These are phyloP conservation scores for Sebastes iracundus DNA, from an alignment of 2,797 vertebrate genomes.

Conservation along the genomic window DNA sequence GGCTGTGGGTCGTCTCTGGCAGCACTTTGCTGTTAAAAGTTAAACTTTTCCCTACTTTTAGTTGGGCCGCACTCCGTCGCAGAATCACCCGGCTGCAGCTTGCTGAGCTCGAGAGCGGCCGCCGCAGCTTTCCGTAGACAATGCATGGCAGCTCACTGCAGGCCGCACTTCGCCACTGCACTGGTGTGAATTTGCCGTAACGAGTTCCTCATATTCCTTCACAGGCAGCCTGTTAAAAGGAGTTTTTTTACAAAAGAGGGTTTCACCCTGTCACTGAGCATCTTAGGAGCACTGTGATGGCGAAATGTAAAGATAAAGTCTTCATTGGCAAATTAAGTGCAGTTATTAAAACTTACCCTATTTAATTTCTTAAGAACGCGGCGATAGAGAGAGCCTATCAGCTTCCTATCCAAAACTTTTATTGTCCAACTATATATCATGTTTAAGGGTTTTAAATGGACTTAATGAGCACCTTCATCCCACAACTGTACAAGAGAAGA, in stretches of 20 bases:
- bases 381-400: slow-evolving; percentile 1
- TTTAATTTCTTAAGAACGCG: neutral
- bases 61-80: no score
- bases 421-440: neutral
- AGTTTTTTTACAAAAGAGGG: neutral
- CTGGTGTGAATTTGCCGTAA: neutral
- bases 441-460: slow-evolving; percentile 5
- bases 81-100: no score
- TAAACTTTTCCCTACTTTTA: no score
- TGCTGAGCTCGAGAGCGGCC: no score
- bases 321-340: neutral
- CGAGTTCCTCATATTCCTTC: neutral
- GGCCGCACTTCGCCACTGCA: neutral
- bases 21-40: no score
- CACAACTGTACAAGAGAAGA: neutral
- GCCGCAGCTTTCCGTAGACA: no score
- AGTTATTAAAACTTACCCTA: neutral
- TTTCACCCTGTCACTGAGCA: neutral
- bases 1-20: no score
- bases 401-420: neutral
- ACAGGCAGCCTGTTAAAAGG: neutral
- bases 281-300: neutral
- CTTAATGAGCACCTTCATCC: neutral
- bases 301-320: neutral
- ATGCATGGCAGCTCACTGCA: no score